Evolutionary conservation across 2,113 vertebrate species (phyloP).

Genomic region (Galbula dea): DNA sequence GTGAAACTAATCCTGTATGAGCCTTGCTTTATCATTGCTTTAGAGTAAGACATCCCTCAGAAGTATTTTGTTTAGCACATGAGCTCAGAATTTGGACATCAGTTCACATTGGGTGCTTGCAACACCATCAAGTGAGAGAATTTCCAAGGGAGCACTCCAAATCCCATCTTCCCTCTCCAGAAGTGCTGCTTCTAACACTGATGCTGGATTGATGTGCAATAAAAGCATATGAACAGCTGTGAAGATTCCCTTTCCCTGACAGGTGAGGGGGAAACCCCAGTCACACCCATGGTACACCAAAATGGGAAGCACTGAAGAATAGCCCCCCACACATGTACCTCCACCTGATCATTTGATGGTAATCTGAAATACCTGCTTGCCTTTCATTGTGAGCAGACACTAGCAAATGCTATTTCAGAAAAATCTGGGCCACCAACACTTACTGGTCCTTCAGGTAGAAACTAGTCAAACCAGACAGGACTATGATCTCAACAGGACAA

Average conservation of each 20-base stretch:
- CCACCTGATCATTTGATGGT: neutral
- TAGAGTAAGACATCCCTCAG: neutral
- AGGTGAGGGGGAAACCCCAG: neutral
- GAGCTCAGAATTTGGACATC: neutral
- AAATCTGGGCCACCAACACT: neutral
- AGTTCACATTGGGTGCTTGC: neutral
- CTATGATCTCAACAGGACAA: neutral
- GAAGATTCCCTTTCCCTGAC: neutral
- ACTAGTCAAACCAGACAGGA: neutral
- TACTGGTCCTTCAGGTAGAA: neutral
- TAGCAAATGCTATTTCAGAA: neutral
- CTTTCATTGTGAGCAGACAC: neutral
- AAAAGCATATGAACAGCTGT: neutral
- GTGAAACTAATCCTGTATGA: neutral
- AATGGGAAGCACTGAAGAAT: neutral
- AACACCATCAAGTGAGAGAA: neutral
- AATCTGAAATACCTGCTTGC: neutral
- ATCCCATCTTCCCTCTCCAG: neutral
- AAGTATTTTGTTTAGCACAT: neutral
- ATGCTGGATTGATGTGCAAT: neutral
- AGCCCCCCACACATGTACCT: accelerated
- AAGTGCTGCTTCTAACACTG: neutral
- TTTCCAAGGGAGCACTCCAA: neutral
- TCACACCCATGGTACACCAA: neutral
- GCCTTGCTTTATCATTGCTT: neutral